Percentiles rank a stretch among this genome's conserved stretches.
These are phyloP conservation scores for Ceyx erithaca DNA, from an alignment of 2,797 vertebrate genomes.

Conservation along the genomic window DNA sequence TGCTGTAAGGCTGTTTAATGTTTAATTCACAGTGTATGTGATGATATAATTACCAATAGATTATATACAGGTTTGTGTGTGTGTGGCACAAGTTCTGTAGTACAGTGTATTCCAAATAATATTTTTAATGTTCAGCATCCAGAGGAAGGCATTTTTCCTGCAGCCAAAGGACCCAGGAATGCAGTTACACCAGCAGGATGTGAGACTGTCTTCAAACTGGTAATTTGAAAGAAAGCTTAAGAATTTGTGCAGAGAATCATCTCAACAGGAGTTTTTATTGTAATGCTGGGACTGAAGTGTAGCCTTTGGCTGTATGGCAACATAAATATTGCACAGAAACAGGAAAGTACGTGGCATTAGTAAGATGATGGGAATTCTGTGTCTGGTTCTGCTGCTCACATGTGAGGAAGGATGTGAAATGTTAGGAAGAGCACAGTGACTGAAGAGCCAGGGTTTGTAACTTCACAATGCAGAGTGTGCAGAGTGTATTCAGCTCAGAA, in stretches of 20 bases:
- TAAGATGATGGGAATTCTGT: background rate
- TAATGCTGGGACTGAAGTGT: background rate
- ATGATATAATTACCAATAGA: background rate
- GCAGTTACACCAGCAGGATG: background rate
- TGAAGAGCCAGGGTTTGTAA: background rate
- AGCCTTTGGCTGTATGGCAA: slow-evolving; percentile 44
- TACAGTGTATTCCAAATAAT: accelerated
- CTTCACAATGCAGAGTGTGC: background rate
- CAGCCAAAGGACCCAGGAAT: background rate
- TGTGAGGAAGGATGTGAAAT: background rate
- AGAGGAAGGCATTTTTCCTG: background rate
- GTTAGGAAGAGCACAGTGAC: background rate
- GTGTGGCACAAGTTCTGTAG: background rate
- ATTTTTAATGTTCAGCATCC: background rate
- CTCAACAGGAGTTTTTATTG: slow-evolving; percentile 7
- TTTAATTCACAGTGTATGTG: background rate
- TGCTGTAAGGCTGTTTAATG: slow-evolving; percentile 6
- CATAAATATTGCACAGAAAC: slow-evolving; percentile 31
- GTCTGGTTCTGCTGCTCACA: background rate
- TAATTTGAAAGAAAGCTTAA: background rate
- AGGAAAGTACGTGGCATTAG: background rate
- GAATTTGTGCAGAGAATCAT: background rate
- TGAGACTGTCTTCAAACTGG: background rate
- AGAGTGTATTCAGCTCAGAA: background rate
- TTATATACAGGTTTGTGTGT: background rate